Conservation (phyloP, 2,113 vertebrate genomes). For the Naja naja region DNA sequence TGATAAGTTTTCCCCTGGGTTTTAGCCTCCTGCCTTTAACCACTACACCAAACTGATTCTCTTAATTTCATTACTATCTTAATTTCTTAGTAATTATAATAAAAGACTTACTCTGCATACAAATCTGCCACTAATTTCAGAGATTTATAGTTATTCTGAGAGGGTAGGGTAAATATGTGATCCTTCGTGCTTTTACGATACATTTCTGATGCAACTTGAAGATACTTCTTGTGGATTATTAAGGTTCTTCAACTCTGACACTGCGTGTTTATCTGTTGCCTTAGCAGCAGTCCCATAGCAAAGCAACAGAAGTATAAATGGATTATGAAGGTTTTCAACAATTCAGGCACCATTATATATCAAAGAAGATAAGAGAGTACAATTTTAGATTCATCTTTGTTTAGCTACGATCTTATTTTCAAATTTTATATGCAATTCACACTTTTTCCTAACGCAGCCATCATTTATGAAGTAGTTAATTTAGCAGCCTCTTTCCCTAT, state of each 20-base stretch:
- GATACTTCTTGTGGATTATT: background rate
- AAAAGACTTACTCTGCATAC: background rate
- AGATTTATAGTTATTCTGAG: background rate
- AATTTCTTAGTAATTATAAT: background rate
- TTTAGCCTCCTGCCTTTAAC: background rate
- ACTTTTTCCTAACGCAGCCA: background rate
- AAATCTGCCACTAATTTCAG: background rate
- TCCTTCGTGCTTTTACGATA: background rate
- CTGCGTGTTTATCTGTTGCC: slow-evolving; percentile 19
- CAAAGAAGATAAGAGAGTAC: background rate
- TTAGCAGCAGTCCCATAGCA: slow-evolving; percentile 41
- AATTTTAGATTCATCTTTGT: slow-evolving; percentile 4
- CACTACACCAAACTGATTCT: background rate
- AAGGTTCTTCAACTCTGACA: slow-evolving; percentile 35
- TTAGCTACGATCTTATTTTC: slow-evolving; percentile 24
- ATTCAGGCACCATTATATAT: slow-evolving; percentile 1
- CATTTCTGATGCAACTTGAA: slow-evolving; percentile 17
- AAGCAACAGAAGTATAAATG: slow-evolving; percentile 39
- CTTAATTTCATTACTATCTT: background rate
- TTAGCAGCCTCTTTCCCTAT: background rate
- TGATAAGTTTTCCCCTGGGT: background rate
- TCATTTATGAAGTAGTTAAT: background rate
- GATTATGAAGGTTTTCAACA: background rate
- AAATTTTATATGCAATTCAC: background rate
- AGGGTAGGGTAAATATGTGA: background rate